Evolutionary conservation across 2,888 invertebrate species (phyloP).

Genomic region (Entomobrya proxima): DNA sequence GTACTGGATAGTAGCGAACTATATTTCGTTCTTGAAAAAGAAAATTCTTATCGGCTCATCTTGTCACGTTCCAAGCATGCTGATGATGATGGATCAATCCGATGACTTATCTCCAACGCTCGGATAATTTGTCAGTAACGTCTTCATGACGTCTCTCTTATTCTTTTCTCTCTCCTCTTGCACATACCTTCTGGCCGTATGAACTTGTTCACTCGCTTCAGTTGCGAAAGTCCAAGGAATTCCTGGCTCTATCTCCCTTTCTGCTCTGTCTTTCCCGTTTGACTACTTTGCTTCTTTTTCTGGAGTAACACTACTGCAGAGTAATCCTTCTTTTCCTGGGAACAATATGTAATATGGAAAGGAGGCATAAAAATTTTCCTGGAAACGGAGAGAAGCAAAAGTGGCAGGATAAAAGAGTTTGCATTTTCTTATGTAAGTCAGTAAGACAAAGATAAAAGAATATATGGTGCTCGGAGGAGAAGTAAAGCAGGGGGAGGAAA

Average conservation of each 20-base stretch:
- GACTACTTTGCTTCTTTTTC: conserved; percentile 16
- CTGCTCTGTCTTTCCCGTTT: conserved; percentile 1
- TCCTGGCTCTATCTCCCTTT: conserved; percentile 16
- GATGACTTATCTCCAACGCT: conserved; percentile 70
- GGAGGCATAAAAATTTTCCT: neutral
- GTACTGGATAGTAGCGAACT: neutral
- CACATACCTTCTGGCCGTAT: conserved; percentile 18
- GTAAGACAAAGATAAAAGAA: neutral
- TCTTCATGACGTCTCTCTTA: conserved; percentile 63
- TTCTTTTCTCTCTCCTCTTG: conserved; percentile 12
- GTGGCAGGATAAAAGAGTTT: conserved; percentile 11
- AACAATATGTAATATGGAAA: neutral
- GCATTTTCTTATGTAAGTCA: neutral
- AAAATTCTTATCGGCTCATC: conserved; percentile 65
- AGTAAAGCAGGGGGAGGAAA: neutral
- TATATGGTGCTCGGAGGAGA: neutral
- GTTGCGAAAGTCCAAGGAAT: conserved; percentile 56
- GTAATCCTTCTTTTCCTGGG: conserved; percentile 24
- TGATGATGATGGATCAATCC: conserved; percentile 72
- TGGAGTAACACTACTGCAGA: conserved; percentile 35
- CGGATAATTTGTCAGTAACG: conserved; percentile 70
- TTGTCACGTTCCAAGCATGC: conserved; percentile 67
- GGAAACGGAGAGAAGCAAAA: neutral
- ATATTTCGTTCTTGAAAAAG: conserved; percentile 18
- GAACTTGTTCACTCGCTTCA: neutral